phyloP scores from a whole-genome alignment of 1,140 invertebrate species.

The Brachionus manjavacas region DNA sequence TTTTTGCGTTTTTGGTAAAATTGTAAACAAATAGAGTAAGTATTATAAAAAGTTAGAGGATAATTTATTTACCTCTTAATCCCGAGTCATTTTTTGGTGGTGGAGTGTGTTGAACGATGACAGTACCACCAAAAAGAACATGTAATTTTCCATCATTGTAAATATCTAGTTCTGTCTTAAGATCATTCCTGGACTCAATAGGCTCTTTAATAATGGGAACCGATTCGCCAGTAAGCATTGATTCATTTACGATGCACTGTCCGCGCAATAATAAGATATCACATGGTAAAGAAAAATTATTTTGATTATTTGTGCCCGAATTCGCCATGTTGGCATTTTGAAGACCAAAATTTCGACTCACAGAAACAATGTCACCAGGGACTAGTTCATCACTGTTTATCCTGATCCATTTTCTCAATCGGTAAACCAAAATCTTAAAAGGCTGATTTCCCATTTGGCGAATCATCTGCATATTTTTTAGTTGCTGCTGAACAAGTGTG shows the following conservation, averaged over 20 bases:
- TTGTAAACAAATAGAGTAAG: too few relatives aligned
- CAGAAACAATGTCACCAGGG: constrained; percentile 92
- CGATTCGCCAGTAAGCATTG: constrained; percentile 88
- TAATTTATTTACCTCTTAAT: constrained; percentile 59
- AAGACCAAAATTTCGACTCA: constrained; percentile 59
- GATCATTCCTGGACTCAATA: constrained; percentile 60
- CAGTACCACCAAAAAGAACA: constrained; percentile 92
- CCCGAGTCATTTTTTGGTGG: constrained; percentile 70
- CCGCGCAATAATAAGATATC: constrained; percentile 88
- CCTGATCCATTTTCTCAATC: constrained; percentile 83
- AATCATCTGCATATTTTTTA: constrained; percentile 97
- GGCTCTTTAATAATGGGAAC: constrained; percentile 89
- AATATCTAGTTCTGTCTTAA: constrained; percentile 68
- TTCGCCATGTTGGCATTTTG: not conserved
- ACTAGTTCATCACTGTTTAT: constrained; percentile 80
- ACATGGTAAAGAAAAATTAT: constrained; percentile 74
- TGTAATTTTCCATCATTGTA: constrained; percentile 86
- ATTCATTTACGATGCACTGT: constrained; percentile 92
- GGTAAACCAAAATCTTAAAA: constrained; percentile 71
- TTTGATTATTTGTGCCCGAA: not conserved
- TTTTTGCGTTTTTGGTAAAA: not conserved
- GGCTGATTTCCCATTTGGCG: constrained; percentile 99
- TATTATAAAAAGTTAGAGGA: not conserved
- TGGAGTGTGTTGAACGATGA: constrained; percentile 87
- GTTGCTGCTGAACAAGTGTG: constrained; percentile 92